These are phyloP conservation scores for Polylopha cassiicola DNA, from an alignment of 2,888 invertebrate genomes.

Conservation along the genomic window DNA sequence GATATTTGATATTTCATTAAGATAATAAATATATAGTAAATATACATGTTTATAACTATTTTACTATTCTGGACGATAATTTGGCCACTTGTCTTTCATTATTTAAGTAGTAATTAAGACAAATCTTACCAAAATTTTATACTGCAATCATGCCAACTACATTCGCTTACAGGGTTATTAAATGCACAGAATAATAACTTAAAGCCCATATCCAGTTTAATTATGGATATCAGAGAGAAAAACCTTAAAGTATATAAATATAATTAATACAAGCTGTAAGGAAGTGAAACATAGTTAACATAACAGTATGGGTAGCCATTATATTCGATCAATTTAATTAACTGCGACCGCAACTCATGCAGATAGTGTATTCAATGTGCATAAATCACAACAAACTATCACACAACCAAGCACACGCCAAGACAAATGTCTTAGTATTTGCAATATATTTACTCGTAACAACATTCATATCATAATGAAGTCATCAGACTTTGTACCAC, in stretches of 20 bases:
- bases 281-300: too few relatives aligned
- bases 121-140: conserved; percentile 31
- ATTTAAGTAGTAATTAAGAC: conserved; percentile 47
- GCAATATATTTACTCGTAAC: conserved; percentile 30
- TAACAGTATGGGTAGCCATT: conserved; percentile 15
- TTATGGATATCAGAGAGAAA: too few relatives aligned
- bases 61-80: conserved; percentile 65
- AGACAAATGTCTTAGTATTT: conserved; percentile 22
- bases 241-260: conserved; percentile 1
- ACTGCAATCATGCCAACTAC: conserved; percentile 2
- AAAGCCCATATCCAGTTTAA: too few relatives aligned
- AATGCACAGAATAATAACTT: conserved; percentile 16
- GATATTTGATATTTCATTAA: conserved; percentile 14
- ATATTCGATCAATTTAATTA: conserved; percentile 24
- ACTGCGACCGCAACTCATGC: conserved; percentile 3
- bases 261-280: too few relatives aligned
- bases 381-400: conserved; percentile 32
- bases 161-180: conserved; percentile 19
- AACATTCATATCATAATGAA: conserved; percentile 4
- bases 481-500: conserved; percentile 58
- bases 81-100: conserved; percentile 71
- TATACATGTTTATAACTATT: conserved; percentile 31
- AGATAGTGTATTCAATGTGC: conserved; percentile 9
- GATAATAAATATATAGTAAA: conserved; percentile 23
- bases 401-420: conserved; percentile 46